Base-by-base conservation (phyloP, 1,140 invertebrate genomes). In the Pseudomyrmex sp. region DNA sequence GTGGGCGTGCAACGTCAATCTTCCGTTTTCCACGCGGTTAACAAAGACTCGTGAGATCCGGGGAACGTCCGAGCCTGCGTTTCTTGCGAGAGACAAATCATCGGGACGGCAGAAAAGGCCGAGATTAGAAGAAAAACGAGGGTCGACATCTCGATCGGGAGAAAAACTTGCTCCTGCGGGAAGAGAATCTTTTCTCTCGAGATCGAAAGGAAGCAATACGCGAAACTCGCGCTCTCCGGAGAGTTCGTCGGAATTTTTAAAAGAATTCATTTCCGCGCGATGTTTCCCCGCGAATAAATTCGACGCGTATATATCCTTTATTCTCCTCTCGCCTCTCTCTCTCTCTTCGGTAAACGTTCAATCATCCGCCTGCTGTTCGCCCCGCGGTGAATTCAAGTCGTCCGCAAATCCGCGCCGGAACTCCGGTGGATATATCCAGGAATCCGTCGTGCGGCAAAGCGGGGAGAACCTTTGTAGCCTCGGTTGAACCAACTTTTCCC, bases 401-500 rank as follows among this genome's bases (percentile, higher is more conserved):
- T 70, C 76, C 76, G 18, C 76, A 80, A 80, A 80, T 80, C 76
- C 76, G 66, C 76, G 15, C 44, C 54, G 76, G 66, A 80, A 80
- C 76, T 72, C 66, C 76, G 50, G 35, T 35, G 5, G 69, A 80
- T 80, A 79, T 70, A 80, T 72, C 54, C 44, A 70, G 76, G 35
- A 79, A 79, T 79, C 46, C 52, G 46, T 44, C 20, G 8, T 13
- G 15, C 54, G 35, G 54, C 44, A 48, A 7, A 4, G 35, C 4
- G 35, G 35, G 35, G 20, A 52, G 54, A 80, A 80, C 54, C 76
- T 80, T 80, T 80, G 76, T 80, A 80, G 66, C 76, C 76, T 80
- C 54, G 76, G 66, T 80, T 80, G 54, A 80, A 80, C 76, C 76
- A 80, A 80, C 76, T 80, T 80, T 80, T 80, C 76, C 66, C 35